These are phyloP conservation scores for Lycia hirtaria DNA, from an alignment of 2,888 invertebrate species.

Conservation along the genomic window DNA sequence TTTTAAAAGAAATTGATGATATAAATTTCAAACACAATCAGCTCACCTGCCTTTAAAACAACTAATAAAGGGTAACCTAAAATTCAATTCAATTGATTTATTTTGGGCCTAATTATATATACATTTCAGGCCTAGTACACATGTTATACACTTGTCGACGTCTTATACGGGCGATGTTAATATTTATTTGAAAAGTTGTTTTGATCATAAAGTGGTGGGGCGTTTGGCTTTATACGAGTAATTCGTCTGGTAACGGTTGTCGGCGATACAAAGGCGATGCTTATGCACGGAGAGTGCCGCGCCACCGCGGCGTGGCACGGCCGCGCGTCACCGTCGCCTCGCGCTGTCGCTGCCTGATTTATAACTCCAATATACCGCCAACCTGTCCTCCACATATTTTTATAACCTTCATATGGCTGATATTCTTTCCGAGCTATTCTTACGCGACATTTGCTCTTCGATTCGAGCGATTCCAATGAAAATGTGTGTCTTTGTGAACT, in stretches of 20 bases:
- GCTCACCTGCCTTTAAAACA: no score
- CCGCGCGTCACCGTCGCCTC: conserved; percentile 56
- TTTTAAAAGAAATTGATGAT: no score
- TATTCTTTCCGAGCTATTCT: conserved; percentile 46
- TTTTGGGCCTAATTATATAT: no score
- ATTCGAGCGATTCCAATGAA: conserved; percentile 45
- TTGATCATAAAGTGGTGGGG: conserved; percentile 12
- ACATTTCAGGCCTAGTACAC: no score
- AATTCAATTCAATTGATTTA: no score
- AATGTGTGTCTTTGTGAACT: conserved; percentile 17
- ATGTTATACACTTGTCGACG: no score
- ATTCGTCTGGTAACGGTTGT: conserved; percentile 17
- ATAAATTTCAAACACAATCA: no score
- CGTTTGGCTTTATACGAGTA: conserved; percentile 3
- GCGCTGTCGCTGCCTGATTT: conserved; percentile 71
- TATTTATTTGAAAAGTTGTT: background rate
- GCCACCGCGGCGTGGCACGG: conserved; percentile 57
- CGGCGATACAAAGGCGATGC: conserved; percentile 52
- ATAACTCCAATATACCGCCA: conserved; percentile 81
- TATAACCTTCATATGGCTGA: conserved; percentile 71
- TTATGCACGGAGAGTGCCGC: conserved; percentile 63
- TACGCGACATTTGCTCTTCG: conserved; percentile 62
- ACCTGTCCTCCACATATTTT: conserved; percentile 81
- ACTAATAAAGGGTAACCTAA: no score
- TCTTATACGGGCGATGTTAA: no score